A percentile compares a stretch with the other conserved stretches of the same genome.
Conservation (phyloP, 2,888 invertebrate species). For the Diplazon laetatorius region DNA sequence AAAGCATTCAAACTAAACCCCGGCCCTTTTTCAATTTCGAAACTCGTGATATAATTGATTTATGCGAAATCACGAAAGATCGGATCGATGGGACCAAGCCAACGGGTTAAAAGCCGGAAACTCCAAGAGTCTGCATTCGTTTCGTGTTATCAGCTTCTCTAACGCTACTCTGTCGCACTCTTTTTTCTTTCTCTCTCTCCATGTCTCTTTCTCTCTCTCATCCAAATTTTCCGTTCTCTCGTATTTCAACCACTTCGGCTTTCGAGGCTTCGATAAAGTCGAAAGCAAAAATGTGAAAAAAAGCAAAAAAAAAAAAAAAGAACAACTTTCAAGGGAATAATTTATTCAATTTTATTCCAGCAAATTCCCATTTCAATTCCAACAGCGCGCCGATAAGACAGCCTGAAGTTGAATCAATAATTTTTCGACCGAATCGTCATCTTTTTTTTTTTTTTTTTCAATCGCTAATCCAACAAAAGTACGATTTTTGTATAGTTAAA, state of each 20-base stretch:
- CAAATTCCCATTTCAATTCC: background rate
- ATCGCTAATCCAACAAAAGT: background rate
- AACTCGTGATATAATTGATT: conserved; percentile 63
- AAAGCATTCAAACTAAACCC: conserved; percentile 40
- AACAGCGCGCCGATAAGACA: background rate
- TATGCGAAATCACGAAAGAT: conserved; percentile 67
- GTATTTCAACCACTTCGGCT: background rate
- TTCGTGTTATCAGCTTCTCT: conserved; percentile 3
- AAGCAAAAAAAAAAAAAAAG: background rate
- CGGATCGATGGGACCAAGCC: conserved; percentile 30
- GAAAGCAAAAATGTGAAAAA: too few relatives aligned
- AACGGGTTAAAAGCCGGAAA: conserved; percentile 17
- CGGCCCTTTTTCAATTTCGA: conserved; percentile 6
- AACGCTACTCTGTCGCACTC: background rate
- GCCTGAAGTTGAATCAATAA: background rate
- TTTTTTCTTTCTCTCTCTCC: background rate
- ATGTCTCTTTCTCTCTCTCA: background rate
- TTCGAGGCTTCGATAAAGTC: background rate
- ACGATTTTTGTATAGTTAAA: background rate
- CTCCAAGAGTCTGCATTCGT: conserved; percentile 42
- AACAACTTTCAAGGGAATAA: background rate
- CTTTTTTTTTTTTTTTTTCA: background rate
- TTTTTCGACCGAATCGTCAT: too few relatives aligned
- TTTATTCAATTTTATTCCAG: background rate
- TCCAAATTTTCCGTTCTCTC: background rate